Evolutionary conservation across 2,797 vertebrate genomes (phyloP), one percentile per base, ranked within the genome.

Genomic region (Platyrinchus mystaceus): DNA sequence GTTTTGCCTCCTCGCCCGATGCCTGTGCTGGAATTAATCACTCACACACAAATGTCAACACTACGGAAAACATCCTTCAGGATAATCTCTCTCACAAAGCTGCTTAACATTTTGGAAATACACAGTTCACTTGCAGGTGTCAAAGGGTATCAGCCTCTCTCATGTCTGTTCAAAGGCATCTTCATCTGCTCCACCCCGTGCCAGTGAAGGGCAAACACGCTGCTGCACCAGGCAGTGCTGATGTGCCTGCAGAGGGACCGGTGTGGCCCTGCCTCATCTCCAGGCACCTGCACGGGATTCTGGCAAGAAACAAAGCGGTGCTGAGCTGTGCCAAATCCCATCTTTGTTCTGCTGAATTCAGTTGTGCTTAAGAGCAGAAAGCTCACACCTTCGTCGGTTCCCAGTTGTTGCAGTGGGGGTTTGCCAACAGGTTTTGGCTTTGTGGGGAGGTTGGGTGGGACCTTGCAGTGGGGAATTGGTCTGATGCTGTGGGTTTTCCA

Each of bases 11-110:
- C 46, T 63, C 6, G 1, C 55, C 79, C 89, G 34, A 2, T 1
- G 70, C 36, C 76, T 26, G 0, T 23, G 34, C 19, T 73, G 69
- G 84, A 88, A 70, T 93, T 84, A 95, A 93, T 94, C 94, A 93
- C 79, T 63, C 53, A 6, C 47, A 46, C 10, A 88, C 56, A 77
- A 96, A 96, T 92, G 84, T 90, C 94, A 95, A 76, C 92, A 24
- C 59, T 30, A 41, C 0, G 4, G 67, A 94, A 92, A 92, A 84
- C 60, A 88, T 94, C 89, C 83, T 90, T 90, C 92, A 67, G 83
- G 80, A 91, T 96, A 94, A 95, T 88, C 79, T 91, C 71, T 77
- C 89, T 81, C 87, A 49, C 82, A 94, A 90, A 96, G 92, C 94
- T 52, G 83, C 85, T 94, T 93, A 96, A 90, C 73, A 46, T 93